A percentile compares a stretch with the other conserved stretches of the same genome.
Evolutionary conservation across 2,888 invertebrate genomes (phyloP).

Genomic region (Falcaria lacertinaria): DNA sequence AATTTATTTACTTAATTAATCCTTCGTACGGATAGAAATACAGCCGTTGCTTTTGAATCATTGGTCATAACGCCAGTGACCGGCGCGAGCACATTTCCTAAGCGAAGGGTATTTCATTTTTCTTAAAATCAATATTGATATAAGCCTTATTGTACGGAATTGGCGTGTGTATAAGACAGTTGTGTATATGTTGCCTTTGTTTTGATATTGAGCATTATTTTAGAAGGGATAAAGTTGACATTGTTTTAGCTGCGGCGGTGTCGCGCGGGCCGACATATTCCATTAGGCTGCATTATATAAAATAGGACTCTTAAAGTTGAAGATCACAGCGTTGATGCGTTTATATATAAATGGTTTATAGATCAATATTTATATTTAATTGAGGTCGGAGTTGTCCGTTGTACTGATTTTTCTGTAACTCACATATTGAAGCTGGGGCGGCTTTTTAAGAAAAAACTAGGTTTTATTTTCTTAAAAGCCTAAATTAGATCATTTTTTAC

Average conservation of each 20-base stretch:
- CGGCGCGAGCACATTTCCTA: no score
- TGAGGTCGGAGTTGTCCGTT: constrained; percentile 13
- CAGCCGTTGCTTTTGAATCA: no score
- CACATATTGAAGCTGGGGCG: background rate
- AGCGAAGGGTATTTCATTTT: no score
- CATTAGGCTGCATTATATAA: constrained; percentile 8
- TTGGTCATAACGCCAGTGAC: no score
- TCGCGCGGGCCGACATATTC: constrained; percentile 14
- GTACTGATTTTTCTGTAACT: constrained; percentile 6
- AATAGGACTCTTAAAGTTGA: constrained; percentile 1
- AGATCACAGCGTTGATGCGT: constrained; percentile 12
- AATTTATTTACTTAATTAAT: no score
- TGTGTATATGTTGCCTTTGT: constrained; percentile 7
- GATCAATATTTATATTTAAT: constrained; percentile 22
- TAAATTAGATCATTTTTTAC: no score
- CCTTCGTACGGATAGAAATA: no score
- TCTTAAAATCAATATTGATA: no score
- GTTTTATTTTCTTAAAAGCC: no score
- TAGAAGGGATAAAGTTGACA: constrained; percentile 17
- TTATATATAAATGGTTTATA: constrained; percentile 26
- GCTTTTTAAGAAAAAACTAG: background rate
- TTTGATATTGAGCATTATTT: constrained; percentile 13
- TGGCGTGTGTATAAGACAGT: background rate
- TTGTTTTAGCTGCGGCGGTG: constrained; percentile 12
- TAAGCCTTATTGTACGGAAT: constrained; percentile 3